phyloP scores from a whole-genome alignment of 2,888 invertebrate genomes.

The Micoletzkya japonica region DNA sequence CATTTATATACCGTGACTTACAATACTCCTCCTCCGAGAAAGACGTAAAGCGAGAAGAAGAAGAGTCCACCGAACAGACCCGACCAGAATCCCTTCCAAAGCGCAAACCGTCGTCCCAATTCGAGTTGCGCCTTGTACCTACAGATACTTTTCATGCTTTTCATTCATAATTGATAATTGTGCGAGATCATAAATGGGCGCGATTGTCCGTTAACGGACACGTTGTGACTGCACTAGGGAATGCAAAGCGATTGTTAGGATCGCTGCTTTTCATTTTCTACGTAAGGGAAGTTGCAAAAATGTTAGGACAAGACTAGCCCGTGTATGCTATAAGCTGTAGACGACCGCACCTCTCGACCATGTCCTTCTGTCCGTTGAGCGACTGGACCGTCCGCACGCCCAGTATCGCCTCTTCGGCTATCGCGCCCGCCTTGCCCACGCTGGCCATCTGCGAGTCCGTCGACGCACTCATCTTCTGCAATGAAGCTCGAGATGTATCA shows the following conservation, averaged over 20 bases:
- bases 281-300: too few relatives aligned
- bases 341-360: constrained; percentile 39
- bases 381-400: constrained; percentile 54
- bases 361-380: constrained; percentile 51
- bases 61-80: constrained; percentile 54
- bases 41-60: constrained; percentile 51
- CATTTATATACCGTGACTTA: too few relatives aligned
- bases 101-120: constrained; percentile 44
- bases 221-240: too few relatives aligned
- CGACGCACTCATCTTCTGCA: constrained; percentile 46
- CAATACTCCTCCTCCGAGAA: constrained; percentile 48
- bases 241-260: too few relatives aligned
- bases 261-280: too few relatives aligned
- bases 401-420: constrained; percentile 53
- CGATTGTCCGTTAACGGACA: too few relatives aligned
- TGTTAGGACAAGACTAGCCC: too few relatives aligned
- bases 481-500: too few relatives aligned
- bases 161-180: constrained; percentile 1
- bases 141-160: not conserved
- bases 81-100: constrained; percentile 52
- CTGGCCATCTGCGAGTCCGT: constrained; percentile 40
- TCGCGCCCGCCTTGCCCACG: constrained; percentile 50
- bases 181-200: too few relatives aligned
- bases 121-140: constrained; percentile 39
- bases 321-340: not conserved